Conservation (phyloP, 30 jellyfish, hydroid and myxozoan genomes). For the Hydractinia echinata region DNA sequence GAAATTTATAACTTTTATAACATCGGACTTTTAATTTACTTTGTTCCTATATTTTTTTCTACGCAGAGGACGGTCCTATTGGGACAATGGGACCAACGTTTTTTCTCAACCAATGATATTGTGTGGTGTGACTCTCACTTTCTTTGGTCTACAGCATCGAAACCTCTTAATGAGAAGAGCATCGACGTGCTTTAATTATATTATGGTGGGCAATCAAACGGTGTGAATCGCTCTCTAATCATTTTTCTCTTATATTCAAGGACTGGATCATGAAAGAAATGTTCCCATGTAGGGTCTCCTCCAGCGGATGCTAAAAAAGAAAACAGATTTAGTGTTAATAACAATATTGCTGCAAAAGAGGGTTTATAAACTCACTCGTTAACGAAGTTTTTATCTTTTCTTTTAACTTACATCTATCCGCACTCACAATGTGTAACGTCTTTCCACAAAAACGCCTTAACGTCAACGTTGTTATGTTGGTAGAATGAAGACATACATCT, state of each 20-base stretch:
- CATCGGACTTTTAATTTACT: too few species aligned
- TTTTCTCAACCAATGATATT: too few species aligned
- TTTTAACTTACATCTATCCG: background rate
- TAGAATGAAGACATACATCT: constrained; percentile 16
- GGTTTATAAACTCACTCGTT: background rate
- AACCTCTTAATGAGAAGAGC: too few species aligned
- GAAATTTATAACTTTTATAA: too few species aligned
- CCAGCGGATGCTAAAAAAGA: background rate
- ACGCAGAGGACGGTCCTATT: too few species aligned
- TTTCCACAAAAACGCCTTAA: constrained; percentile 6
- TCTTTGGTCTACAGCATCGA: too few species aligned
- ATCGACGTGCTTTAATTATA: too few species aligned
- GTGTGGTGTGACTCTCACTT: too few species aligned
- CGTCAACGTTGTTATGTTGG: constrained; percentile 16
- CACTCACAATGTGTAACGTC: background rate
- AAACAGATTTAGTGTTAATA: background rate
- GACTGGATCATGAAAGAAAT: background rate
- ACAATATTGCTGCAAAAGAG: background rate
- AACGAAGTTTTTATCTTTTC: background rate
- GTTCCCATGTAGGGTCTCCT: constrained; percentile 3
- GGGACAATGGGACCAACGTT: too few species aligned
- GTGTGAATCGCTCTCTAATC: constrained; percentile 11
- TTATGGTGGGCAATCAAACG: constrained; percentile 33
- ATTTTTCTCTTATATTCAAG: background rate
- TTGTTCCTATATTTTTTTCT: too few species aligned